phyloP scores from a whole-genome alignment of 2,888 invertebrate genomes.

The Mesochorus sp. region DNA sequence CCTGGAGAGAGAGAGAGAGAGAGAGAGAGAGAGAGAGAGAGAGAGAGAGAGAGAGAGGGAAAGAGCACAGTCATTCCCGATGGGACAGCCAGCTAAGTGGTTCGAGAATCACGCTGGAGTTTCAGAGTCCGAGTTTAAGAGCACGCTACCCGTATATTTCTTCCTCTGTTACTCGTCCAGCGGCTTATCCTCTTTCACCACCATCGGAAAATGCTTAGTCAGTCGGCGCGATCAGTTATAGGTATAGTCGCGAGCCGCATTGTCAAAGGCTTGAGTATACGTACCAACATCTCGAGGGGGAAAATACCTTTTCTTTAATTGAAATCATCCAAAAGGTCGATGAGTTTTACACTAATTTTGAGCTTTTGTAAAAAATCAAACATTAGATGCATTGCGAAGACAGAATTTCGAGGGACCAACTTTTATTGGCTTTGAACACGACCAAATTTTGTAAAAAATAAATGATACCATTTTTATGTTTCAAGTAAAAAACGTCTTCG shows the following conservation, averaged over 20 bases:
- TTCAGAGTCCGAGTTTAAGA: constrained; percentile 63
- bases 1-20: no score
- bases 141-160: constrained; percentile 31
- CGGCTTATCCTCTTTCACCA: constrained; percentile 55
- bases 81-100: constrained; percentile 72
- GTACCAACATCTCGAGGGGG: constrained; percentile 9
- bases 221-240: constrained; percentile 73
- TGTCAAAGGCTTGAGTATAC: neutral
- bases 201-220: constrained; percentile 73
- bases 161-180: constrained; percentile 15
- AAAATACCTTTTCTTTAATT: constrained; percentile 33
- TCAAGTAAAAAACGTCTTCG: no score
- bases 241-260: constrained; percentile 44
- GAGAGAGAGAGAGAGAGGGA: no score
- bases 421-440: no score
- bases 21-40: no score
- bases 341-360: constrained; percentile 12
- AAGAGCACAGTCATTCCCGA: constrained; percentile 61
- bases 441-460: neutral
- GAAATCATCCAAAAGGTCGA: constrained; percentile 21
- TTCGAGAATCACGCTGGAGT: constrained; percentile 63
- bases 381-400: neutral
- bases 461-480: no score
- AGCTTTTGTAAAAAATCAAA: neutral
- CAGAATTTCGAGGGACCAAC: no score